Conservation (phyloP, 1,140 invertebrate species). For the Drosophila melanogaster region DNA sequence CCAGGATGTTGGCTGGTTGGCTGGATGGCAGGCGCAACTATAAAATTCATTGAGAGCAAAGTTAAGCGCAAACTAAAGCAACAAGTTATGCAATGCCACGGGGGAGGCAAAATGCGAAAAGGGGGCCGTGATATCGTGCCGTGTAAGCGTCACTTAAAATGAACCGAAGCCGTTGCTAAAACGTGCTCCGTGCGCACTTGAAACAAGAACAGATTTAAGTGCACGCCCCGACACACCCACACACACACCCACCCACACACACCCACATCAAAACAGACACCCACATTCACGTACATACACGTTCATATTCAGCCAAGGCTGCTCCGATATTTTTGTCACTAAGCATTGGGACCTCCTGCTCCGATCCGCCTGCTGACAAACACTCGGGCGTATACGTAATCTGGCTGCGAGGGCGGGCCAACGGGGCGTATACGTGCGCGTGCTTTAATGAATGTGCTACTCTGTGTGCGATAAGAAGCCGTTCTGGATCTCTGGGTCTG, state of each 20-base stretch:
- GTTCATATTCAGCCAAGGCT: conserved; percentile 24
- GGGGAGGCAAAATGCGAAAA: background rate
- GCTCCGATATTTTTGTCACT: conserved; percentile 75
- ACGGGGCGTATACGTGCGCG: conserved; percentile 60
- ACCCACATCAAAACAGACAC: conserved; percentile 5
- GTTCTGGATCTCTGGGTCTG: conserved; percentile 8
- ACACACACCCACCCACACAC: background rate
- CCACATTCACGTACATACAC: background rate
- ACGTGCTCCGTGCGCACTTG: conserved; percentile 68
- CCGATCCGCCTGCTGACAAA: conserved; percentile 43
- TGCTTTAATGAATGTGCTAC: conserved; percentile 68
- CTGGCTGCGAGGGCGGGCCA: conserved; percentile 26
- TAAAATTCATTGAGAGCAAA: conserved; percentile 83
- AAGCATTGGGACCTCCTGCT: conserved; percentile 23
- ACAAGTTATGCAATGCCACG: conserved; percentile 60
- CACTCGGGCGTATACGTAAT: conserved; percentile 78
- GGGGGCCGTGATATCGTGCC: conserved; percentile 53
- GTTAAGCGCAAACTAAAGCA: conserved; percentile 69
- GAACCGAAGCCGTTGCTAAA: conserved; percentile 64
- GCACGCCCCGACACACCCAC: conserved; percentile 27
- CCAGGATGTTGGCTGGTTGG: conserved; percentile 25
- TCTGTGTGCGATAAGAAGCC: conserved; percentile 53
- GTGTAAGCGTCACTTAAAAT: conserved; percentile 77
- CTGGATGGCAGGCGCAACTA: conserved; percentile 57
- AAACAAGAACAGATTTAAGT: conserved; percentile 79